Base-by-base conservation (phyloP, 2,888 invertebrate species). In the Therioaphis trifolii region DNA sequence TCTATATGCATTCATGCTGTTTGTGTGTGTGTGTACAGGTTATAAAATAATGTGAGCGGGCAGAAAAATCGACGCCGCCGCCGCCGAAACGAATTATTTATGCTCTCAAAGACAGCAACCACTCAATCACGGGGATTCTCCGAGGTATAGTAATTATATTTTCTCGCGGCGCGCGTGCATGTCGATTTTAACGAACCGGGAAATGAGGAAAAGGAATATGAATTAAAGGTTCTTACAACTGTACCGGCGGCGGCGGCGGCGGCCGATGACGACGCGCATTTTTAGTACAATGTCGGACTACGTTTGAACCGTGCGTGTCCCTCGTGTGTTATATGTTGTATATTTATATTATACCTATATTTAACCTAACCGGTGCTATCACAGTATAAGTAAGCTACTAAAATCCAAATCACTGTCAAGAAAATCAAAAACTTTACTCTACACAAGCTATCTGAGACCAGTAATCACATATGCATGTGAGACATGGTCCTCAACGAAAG, bases 101-200 rank as follows among this genome's bases (percentile, higher is more conserved):
- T 61, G 29, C 49, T 5, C 58, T 49, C 72, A 11, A 58, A 63
- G 24, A 71, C 46, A n/a, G 43, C 43, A 69, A 52, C 52, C 68
- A 68, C 46, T 61, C 46, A n/a, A 80, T 71, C 27, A 58, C 9
- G 61, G 18, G 3, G 12, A 46, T 9, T 21, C 21, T 27, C n/a
- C 9, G 7, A n/a, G n/a, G n/a, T 0, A 21, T 1, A 71, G 21
- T 72, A 35, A 80, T 80, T 46, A 46, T n/a, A 61, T 80, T 80
- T 71, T 61, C 43, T 72, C 35, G 49, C n/a, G 3, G 15, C n/a
- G 7, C 49, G 21, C 49, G 21, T 14, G n/a, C 27, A 58, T 58
- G 52, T 71, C 58, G 69, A 80, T 71, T 69, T 46, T 80, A 80
- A 71, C 80, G 71, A 80, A 71, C 80, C 55, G 69, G 43, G 46